Conservation (phyloP, 2,797 vertebrate genomes). For the Lepus oiostolus region DNA sequence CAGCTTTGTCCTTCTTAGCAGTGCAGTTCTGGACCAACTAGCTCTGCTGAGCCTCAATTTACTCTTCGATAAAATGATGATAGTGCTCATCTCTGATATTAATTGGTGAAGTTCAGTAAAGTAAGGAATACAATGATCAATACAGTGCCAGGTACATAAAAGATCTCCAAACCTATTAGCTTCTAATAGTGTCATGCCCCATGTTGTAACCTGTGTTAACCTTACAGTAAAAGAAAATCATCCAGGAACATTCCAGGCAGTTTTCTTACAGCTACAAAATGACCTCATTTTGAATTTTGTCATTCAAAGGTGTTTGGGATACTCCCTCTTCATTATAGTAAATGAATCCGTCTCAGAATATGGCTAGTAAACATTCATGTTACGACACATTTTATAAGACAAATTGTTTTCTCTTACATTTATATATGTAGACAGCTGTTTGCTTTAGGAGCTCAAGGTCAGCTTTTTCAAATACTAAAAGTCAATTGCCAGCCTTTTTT, state of each 20-base stretch:
- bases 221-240: neutral
- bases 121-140: neutral
- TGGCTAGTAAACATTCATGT: constrained; percentile 41
- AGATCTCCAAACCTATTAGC: neutral
- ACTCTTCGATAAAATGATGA: neutral
- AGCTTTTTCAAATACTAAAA: neutral
- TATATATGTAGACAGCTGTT: neutral
- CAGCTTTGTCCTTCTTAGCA: neutral
- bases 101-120: constrained; percentile 37
- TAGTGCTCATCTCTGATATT: neutral
- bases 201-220: neutral
- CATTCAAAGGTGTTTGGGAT: neutral
- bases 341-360: constrained; percentile 29
- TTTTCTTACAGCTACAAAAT: constrained; percentile 28
- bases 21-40: neutral
- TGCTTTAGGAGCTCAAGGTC: constrained; percentile 51
- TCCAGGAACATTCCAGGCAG: neutral
- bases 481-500: neutral
- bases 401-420: constrained; percentile 44
- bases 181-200: neutral
- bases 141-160: neutral
- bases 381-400: constrained; percentile 12
- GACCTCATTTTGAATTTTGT: constrained; percentile 41
- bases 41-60: neutral
- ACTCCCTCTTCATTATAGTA: neutral